Conservation (phyloP, 2,113 vertebrate species). For the Pangasianodon gigas region DNA sequence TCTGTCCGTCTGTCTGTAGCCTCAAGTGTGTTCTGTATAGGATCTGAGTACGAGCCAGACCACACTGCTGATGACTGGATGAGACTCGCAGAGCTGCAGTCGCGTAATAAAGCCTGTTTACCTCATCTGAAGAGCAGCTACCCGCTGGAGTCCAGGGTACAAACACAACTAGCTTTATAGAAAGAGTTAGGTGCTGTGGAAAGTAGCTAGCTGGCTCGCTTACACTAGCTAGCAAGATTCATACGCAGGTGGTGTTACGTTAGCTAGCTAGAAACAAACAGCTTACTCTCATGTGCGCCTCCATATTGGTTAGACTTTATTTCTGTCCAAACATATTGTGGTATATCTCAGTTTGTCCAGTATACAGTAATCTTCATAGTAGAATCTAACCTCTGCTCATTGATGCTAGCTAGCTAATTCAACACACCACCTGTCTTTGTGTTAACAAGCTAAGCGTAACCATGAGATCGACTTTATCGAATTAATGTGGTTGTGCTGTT, state of each 20-base stretch:
- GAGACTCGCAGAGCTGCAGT: constrained; percentile 88
- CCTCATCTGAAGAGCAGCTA: constrained; percentile 94
- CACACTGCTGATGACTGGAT: constrained; percentile 83
- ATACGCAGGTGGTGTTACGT: neutral
- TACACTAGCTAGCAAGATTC: neutral
- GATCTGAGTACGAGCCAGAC: constrained; percentile 86
- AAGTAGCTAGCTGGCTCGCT: neutral
- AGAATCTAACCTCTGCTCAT: too few species aligned
- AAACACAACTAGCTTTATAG: too few species aligned
- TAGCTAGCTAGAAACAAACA: too few species aligned
- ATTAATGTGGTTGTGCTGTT: neutral
- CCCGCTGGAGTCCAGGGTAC: constrained; percentile 84
- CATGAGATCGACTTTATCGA: too few species aligned
- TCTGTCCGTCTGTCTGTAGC: constrained; percentile 56
- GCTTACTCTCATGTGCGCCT: too few species aligned
- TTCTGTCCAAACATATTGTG: too few species aligned
- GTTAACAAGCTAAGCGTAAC: too few species aligned
- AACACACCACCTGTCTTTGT: neutral
- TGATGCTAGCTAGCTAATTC: too few species aligned
- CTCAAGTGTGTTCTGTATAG: constrained; percentile 72
- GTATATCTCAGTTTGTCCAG: too few species aligned
- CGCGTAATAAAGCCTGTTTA: constrained; percentile 81
- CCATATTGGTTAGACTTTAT: too few species aligned
- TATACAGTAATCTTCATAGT: too few species aligned
- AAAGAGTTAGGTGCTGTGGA: neutral